A percentile compares a stretch with the other conserved stretches of the same genome.
Evolutionary conservation across 2,797 vertebrate species (phyloP).

Genomic region (Geranospiza caerulescens): DNA sequence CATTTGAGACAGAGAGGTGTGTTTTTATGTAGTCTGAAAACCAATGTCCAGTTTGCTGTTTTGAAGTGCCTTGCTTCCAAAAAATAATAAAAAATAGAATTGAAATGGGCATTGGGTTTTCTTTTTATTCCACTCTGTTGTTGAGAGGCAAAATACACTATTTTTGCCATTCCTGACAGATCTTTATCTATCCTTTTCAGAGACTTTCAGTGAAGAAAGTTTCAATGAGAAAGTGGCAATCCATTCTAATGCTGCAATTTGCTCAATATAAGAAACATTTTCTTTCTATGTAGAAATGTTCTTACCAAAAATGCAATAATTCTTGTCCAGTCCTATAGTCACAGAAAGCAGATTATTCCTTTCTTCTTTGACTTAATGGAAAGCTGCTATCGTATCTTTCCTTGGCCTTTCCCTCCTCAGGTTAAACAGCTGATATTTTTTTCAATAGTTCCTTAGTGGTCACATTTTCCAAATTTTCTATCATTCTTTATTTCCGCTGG

Average conservation of each 20-base stretch:
- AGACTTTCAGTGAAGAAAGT: background rate
- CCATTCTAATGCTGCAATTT: background rate
- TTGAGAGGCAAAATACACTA: background rate
- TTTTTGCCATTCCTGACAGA: conserved; percentile 2
- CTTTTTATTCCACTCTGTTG: background rate
- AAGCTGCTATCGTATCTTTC: conserved; percentile 9
- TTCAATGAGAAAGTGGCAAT: conserved; percentile 5
- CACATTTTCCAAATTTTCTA: conserved; percentile 4
- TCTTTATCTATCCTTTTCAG: background rate
- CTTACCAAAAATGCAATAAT: conserved; percentile 7
- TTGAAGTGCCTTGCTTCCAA: background rate
- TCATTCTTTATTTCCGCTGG: conserved; percentile 8
- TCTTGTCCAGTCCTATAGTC: background rate
- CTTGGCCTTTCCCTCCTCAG: conserved; percentile 1
- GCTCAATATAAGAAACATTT: background rate
- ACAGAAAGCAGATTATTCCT: background rate
- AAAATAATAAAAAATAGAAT: background rate
- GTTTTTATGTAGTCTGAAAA: background rate
- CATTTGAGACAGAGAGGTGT: background rate
- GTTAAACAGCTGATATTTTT: conserved; percentile 11
- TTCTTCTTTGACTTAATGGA: conserved; percentile 10
- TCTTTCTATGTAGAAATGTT: background rate
- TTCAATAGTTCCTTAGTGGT: background rate
- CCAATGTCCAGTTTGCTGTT: background rate
- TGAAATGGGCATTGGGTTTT: background rate